Base-by-base conservation (phyloP, 2,797 vertebrate genomes). In the Darevskia mixta region DNA sequence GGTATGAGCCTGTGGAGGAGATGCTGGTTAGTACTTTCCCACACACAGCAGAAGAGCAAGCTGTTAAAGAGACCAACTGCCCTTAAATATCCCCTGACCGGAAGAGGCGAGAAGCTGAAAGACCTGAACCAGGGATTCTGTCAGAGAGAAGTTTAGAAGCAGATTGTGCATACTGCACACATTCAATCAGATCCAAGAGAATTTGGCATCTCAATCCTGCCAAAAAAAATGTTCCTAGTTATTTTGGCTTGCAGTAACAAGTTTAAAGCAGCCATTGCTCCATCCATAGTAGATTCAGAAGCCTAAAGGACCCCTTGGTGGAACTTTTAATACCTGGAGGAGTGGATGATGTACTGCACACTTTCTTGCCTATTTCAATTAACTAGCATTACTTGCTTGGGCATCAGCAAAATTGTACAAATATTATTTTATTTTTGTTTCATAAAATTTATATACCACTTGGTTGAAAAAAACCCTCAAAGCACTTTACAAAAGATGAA, bases 1-100 rank as follows among this genome's bases (percentile, higher is more conserved):
- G 96, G 90, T 99, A 99, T 15, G 98, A 98, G 86, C 98, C 98
- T 99, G 95, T 8, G 43, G 82, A 86, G 77, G 49, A 87, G 72
- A 95, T 35, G 72, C 78, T 49, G 35, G 67, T 64, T 38, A 78
- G 71, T 32, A 23, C 32, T 43, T 64, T 9, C n/a, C 23, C n/a
- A 55, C 29, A 72, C 55, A 27, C 4, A 8, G 67, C 66, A 43
- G 49, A 32, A 35, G 25, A 67, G 23, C 27, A 58, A 55, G 27
- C 66, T 3, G 35, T 15, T 32, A 71, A 32, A 23, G 43, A 67
- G 78, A 77, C 8, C 58, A 58, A 49, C 5, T 2, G 41, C 11
- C 73, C 9, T 23, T 61, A 66, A 45, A 25, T 38, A 41, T 38
- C 45, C 32, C 55, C 27, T 38, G 32, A 55, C 17, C 8, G 13